Conservation (phyloP, 92 coral and sea anemone genomes). For the Porites evermanni region DNA sequence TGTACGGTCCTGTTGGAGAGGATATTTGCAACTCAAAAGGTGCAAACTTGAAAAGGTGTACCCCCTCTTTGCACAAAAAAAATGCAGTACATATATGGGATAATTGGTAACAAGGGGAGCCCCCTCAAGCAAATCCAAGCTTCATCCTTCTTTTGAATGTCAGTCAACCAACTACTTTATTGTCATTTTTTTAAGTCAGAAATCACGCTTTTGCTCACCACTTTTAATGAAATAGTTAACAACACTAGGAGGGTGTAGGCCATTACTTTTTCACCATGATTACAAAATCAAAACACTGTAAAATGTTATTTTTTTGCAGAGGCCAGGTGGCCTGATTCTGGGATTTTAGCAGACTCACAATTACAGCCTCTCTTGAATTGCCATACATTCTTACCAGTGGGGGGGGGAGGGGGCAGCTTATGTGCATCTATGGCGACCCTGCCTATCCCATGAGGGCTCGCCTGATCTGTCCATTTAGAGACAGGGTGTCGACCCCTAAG, state of each 20-base stretch:
- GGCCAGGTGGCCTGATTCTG: conserved; percentile 28
- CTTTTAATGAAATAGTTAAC: conserved; percentile 33
- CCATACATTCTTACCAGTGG: conserved; percentile 9
- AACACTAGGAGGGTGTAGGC: conserved; percentile 14
- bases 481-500: conserved; percentile 21
- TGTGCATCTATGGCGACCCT: conserved; percentile 32
- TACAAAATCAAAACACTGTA: conserved; percentile 36
- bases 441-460: conserved; percentile 29
- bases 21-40: background rate
- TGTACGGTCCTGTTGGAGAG: conserved; percentile 28
- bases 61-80: background rate
- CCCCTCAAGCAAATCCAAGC: conserved; percentile 23
- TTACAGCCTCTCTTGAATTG: conserved; percentile 10
- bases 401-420: conserved; percentile 25
- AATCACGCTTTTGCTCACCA: conserved; percentile 38
- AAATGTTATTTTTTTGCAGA: conserved; percentile 25
- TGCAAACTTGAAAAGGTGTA: background rate
- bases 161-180: conserved; percentile 31
- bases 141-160: conserved; percentile 22
- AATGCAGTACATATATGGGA: conserved; percentile 22
- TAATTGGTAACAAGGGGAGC: conserved; percentile 23
- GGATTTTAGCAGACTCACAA: conserved; percentile 39
- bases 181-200: conserved; percentile 8
- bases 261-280: conserved; percentile 42
- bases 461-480: conserved; percentile 31